phyloP scores from a whole-genome alignment of 2,888 invertebrate species.

The Trimorus sp. region DNA sequence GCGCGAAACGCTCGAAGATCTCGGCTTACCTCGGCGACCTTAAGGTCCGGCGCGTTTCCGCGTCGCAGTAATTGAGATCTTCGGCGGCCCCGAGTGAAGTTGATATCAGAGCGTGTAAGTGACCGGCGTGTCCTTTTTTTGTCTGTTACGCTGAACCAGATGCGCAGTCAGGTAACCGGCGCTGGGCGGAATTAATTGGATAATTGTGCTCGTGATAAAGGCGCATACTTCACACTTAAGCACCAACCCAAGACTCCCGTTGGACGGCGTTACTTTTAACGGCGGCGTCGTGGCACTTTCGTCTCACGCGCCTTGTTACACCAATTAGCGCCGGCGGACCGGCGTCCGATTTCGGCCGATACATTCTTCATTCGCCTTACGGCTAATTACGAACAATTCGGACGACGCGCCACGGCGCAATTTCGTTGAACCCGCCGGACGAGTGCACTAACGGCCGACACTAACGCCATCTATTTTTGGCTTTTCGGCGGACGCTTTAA shows the following conservation, averaged over 20 bases:
- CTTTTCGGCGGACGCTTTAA: neutral
- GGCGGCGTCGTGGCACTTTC: neutral
- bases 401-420: slow-evolving; percentile 4
- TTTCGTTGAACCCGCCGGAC: slow-evolving; percentile 15
- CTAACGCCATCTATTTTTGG: slow-evolving; percentile 30
- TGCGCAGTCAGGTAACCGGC: slow-evolving; percentile 80
- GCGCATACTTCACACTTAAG: slow-evolving; percentile 43
- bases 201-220: slow-evolving; percentile 52
- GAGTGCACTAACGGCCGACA: slow-evolving; percentile 25
- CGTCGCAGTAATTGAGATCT: slow-evolving; percentile 39
- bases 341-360: too few relatives aligned
- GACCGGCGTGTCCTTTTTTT: slow-evolving; percentile 77
- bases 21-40: too few relatives aligned
- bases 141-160: slow-evolving; percentile 80
- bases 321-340: too few relatives aligned
- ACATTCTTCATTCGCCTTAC: too few relatives aligned
- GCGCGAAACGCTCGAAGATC: too few relatives aligned
- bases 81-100: slow-evolving; percentile 46
- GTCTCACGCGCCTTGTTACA: too few relatives aligned
- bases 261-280: neutral
- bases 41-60: slow-evolving; percentile 10
- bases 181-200: slow-evolving; percentile 57
- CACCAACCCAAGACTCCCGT: slow-evolving; percentile 33
- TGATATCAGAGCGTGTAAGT: slow-evolving; percentile 70
- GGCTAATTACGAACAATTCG: too few relatives aligned